Evolutionary conservation across 2,113 vertebrate genomes (phyloP).

Genomic region (Urocitellus parryii): DNA sequence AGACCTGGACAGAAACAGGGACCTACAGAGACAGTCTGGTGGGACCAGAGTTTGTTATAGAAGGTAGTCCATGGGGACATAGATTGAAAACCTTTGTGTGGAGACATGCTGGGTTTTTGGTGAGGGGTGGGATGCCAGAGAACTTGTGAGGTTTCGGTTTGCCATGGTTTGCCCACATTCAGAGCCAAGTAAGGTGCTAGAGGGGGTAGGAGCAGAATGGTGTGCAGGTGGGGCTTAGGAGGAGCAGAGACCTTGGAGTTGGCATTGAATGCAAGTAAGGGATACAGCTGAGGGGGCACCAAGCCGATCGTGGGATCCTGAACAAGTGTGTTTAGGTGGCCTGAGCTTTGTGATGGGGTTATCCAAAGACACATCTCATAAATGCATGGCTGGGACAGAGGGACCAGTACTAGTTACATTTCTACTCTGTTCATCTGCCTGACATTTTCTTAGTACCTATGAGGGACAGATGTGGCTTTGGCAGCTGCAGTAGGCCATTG

Average conservation of each 20-base stretch:
- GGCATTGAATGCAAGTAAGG: not conserved
- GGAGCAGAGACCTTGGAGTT: not conserved
- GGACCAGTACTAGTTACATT: fast-evolving
- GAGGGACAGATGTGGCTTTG: fast-evolving
- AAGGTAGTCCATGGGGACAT: too few species aligned
- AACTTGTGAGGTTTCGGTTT: not conserved
- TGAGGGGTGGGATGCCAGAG: not conserved
- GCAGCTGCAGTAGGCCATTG: fast-evolving
- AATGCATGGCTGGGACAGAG: fast-evolving
- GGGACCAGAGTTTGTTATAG: not conserved
- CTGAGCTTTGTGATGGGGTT: fast-evolving
- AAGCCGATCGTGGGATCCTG: not conserved
- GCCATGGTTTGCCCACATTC: not conserved
- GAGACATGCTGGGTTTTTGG: not conserved
- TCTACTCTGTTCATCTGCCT: fast-evolving
- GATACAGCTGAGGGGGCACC: fast-evolving
- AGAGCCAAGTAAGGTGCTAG: not conserved
- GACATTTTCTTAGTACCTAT: fast-evolving
- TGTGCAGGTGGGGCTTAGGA: fast-evolving
- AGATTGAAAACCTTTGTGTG: not conserved
- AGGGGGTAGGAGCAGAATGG: fast-evolving
- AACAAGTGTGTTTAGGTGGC: not conserved
- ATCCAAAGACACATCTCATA: fast-evolving
- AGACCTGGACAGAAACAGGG: not conserved
- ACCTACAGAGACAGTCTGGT: fast-evolving